Conservation (phyloP, 2,888 invertebrate species). For the Paralinhomoeus sp. region DNA sequence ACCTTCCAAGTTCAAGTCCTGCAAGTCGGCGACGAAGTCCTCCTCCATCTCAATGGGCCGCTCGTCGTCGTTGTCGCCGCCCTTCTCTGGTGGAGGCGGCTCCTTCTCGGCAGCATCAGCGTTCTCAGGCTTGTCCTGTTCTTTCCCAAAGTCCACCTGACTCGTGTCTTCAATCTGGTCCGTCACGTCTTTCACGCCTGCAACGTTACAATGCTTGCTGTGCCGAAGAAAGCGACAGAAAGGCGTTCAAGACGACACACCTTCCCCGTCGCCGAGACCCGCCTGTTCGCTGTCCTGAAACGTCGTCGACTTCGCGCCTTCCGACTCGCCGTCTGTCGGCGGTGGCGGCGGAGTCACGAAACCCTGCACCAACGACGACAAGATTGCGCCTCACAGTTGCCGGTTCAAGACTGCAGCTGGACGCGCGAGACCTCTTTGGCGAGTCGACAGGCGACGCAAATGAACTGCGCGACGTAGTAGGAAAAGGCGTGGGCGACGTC, state of each 20-base stretch:
- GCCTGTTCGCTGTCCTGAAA: constrained; percentile 5
- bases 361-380: too few relatives aligned
- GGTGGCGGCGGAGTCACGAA: constrained; percentile 54
- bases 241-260: background rate
- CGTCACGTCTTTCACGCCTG: constrained; percentile 72
- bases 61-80: constrained; percentile 7
- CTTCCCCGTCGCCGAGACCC: constrained; percentile 68
- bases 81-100: background rate
- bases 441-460: too few relatives aligned
- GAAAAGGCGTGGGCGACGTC: too few relatives aligned
- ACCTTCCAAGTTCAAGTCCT: constrained; percentile 5
- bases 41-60: constrained; percentile 25
- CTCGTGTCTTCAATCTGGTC: constrained; percentile 67
- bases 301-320: constrained; percentile 23
- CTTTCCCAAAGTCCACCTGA: constrained; percentile 33
- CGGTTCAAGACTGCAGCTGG: too few relatives aligned
- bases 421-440: too few relatives aligned
- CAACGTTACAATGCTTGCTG: constrained; percentile 6
- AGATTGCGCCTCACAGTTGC: too few relatives aligned
- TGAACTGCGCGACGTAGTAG: too few relatives aligned
- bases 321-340: constrained; percentile 44
- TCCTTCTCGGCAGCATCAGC: too few relatives aligned
- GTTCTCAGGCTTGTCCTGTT: background rate
- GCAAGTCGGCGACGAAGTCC: constrained; percentile 8
- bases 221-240: background rate